These are phyloP conservation scores for Athrips mouffetella DNA, from an alignment of 2,888 invertebrate genomes.

Conservation along the genomic window DNA sequence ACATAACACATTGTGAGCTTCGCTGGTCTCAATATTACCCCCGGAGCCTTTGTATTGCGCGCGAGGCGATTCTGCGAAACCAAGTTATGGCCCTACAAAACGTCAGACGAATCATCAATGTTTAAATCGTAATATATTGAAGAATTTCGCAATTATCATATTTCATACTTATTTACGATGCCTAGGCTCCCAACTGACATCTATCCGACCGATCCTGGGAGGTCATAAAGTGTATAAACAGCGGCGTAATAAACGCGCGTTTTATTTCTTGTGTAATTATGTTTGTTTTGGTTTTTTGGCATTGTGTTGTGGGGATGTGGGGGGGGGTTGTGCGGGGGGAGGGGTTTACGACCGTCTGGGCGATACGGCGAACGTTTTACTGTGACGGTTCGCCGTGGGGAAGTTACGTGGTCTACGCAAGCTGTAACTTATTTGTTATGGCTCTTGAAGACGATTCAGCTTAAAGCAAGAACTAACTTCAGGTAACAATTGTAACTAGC, in stretches of 20 bases:
- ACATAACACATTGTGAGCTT: constrained; percentile 35
- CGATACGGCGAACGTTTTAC: constrained; percentile 18
- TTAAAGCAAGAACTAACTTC: no score
- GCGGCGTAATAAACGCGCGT: constrained; percentile 58
- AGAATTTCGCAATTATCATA: constrained; percentile 79
- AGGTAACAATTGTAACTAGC: no score
- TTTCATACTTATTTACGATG: constrained; percentile 77
- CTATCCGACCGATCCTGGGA: constrained; percentile 63
- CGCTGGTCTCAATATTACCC: constrained; percentile 42
- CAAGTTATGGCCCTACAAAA: constrained; percentile 72
- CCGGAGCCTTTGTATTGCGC: constrained; percentile 34
- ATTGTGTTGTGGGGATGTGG: constrained; percentile 25
- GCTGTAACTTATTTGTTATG: no score
- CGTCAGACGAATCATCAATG: constrained; percentile 75
- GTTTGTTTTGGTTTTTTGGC: constrained; percentile 51
- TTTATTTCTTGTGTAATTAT: constrained; percentile 71
- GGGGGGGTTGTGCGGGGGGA: constrained; percentile 23
- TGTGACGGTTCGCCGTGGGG: constrained; percentile 16
- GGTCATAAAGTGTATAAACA: constrained; percentile 69
- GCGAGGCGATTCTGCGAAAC: constrained; percentile 56
- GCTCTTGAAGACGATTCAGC: no score
- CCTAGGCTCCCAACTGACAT: constrained; percentile 70
- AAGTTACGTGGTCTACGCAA: constrained; percentile 16
- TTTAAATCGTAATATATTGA: constrained; percentile 77
- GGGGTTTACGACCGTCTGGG: constrained; percentile 47